These are phyloP conservation scores for Chamaea fasciata DNA, from an alignment of 2,113 vertebrate species.

Conservation along the genomic window DNA sequence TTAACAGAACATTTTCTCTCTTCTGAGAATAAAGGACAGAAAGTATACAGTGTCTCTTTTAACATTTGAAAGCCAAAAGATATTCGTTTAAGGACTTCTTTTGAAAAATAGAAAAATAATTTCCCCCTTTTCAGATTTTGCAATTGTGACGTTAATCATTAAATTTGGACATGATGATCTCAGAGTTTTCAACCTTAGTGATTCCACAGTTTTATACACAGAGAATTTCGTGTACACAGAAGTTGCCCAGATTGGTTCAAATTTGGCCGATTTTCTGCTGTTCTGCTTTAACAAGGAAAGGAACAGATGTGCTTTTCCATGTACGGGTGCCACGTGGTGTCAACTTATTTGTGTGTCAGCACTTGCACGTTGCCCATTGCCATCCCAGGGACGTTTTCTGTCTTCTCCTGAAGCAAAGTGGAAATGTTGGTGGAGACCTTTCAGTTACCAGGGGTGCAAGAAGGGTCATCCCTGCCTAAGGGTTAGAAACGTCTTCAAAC, in stretches of 20 bases:
- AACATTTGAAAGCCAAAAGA: background rate
- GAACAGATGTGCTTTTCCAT: background rate
- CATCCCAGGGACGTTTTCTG: background rate
- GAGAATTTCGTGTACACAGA: background rate
- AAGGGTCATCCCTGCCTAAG: background rate
- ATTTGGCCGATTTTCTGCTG: background rate
- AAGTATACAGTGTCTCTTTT: background rate
- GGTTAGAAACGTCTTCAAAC: background rate
- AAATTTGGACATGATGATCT: background rate
- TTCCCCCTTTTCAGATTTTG: background rate
- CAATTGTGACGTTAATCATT: background rate
- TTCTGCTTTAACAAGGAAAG: background rate
- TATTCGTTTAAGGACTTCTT: background rate
- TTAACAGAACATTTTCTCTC: background rate
- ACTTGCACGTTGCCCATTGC: background rate
- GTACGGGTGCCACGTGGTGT: rapidly evolving
- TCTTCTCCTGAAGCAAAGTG: background rate
- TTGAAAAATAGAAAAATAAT: background rate
- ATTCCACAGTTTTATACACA: background rate
- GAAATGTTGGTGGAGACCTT: background rate
- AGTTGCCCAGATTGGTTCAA: background rate
- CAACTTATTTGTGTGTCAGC: background rate
- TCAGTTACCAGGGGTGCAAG: background rate
- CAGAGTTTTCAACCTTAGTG: background rate
- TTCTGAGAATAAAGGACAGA: background rate